Evolutionary conservation across 2,113 vertebrate genomes (phyloP).

Genomic region (Platichthys flesus): DNA sequence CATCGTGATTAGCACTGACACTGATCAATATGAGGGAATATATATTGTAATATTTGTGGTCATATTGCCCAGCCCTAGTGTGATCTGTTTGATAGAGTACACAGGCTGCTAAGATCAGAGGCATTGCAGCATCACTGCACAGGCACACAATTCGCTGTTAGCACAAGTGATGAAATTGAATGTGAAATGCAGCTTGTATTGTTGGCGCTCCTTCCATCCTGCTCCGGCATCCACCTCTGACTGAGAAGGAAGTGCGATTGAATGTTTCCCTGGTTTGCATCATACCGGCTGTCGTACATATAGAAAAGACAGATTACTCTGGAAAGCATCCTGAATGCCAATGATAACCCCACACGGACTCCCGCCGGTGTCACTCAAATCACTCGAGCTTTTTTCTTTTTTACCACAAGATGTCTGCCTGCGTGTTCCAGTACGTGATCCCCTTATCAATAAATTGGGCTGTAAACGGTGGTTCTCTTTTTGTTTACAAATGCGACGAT

Average conservation of each 20-base stretch:
- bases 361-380: slow-evolving; percentile 64
- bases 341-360: slow-evolving; percentile 61
- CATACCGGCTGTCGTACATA: slow-evolving; percentile 74
- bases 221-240: slow-evolving; percentile 65
- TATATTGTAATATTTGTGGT: slow-evolving; percentile 71
- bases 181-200: slow-evolving; percentile 67
- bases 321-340: slow-evolving; percentile 63
- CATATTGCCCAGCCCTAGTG: slow-evolving; percentile 57
- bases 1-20: slow-evolving; percentile 55
- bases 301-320: slow-evolving; percentile 68
- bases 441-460: slow-evolving; percentile 67
- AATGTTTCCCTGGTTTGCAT: slow-evolving; percentile 83
- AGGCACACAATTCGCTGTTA: slow-evolving; percentile 62
- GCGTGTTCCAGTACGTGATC: slow-evolving; percentile 47
- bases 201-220: slow-evolving; percentile 62
- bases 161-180: slow-evolving; percentile 74
- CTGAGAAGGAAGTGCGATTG: slow-evolving; percentile 71
- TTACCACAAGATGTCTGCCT: slow-evolving; percentile 10
- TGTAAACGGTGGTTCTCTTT: slow-evolving; percentile 65
- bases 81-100: slow-evolving; percentile 72
- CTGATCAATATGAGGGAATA: slow-evolving; percentile 66
- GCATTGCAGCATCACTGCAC: slow-evolving; percentile 53
- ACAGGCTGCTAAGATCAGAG: slow-evolving; percentile 69
- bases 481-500: slow-evolving; percentile 71
- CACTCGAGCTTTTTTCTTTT: slow-evolving; percentile 30